phyloP scores from a whole-genome alignment of 2,888 invertebrate species.

The Cantharis flavilabris region DNA sequence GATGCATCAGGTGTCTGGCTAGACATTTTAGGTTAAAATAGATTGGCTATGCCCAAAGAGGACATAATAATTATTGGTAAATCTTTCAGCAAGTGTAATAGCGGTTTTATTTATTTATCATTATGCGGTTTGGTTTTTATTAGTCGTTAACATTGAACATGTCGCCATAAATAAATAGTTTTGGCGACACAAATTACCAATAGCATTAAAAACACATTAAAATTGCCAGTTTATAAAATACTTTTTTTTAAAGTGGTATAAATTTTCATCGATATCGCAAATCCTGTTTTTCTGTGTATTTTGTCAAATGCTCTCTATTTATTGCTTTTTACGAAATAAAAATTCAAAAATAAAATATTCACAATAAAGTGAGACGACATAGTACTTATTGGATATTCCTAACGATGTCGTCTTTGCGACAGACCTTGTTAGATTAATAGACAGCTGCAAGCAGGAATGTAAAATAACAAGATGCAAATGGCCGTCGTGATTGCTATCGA shows the following conservation, averaged over 20 bases:
- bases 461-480: conserved; percentile 34
- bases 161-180: background rate
- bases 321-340: background rate
- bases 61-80: conserved; percentile 3
- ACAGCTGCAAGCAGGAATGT: conserved; percentile 36
- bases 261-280: background rate
- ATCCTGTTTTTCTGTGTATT: background rate
- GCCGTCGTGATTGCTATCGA: conserved; percentile 27
- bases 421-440: conserved; percentile 37
- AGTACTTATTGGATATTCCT: conserved; percentile 11
- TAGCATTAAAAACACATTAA: background rate
- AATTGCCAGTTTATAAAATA: background rate
- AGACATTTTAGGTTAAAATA: conserved; percentile 2
- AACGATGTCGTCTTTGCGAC: conserved; percentile 21
- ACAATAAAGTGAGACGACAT: background rate
- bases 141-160: background rate
- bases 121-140: background rate
- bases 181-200: background rate
- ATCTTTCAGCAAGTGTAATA: background rate
- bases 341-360: conserved; percentile 6
- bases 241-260: background rate
- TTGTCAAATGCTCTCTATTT: background rate
- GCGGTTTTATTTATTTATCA: conserved; percentile 1
- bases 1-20: conserved; percentile 17
- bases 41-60: conserved; percentile 15